Base-by-base conservation (phyloP, 2,113 vertebrate genomes). In the Myrmecophaga tridactyla region DNA sequence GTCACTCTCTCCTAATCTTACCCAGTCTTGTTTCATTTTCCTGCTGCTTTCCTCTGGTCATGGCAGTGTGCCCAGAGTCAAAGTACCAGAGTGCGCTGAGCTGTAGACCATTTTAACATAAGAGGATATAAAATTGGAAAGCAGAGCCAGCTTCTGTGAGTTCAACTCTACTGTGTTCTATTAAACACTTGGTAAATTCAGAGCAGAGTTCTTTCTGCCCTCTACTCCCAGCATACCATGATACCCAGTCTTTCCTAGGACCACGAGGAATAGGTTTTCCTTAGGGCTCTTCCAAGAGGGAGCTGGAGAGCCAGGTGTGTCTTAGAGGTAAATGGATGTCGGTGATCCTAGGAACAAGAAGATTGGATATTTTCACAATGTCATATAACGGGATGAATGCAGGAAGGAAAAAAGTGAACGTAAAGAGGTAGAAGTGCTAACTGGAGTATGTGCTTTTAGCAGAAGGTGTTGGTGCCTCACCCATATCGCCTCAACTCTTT, bases 321-420 rank as follows among this genome's bases (percentile, higher is more conserved):
- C 17, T 34, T 13, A 20, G n/a, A 13, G 20, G 25, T 4, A 5
- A 17, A 41, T 10, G 11, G 0, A 5, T 6, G 4, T 18, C 0
- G 4, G 13, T 8, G 51, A 65, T 18, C 23, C 41, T 23, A 3
- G 31, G 14, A 15, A 34, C 3, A 2, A 43, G n/a, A 60, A 85
- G 43, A 14, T 34, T 0, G 0, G 0, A 1, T 0, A 0, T 29
- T 65, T 11, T 56, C 27, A 18, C 0, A 1, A 5, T 21, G 14
- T 13, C 4, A 31, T 36, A 56, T 1, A 3, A 0, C 4, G 2
- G 58, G 25, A 27, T 2, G 6, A 70, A 36, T 3, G 1, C 20
- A 81, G 39, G 7, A 1, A 18, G 58, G 51, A 10, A 18, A 0
- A 18, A 56, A 4, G 53, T 7, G 36, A 73, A 3, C 51, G 6